Conservation (phyloP, 2,113 vertebrate genomes). For the Anarrhichthys ocellatus region DNA sequence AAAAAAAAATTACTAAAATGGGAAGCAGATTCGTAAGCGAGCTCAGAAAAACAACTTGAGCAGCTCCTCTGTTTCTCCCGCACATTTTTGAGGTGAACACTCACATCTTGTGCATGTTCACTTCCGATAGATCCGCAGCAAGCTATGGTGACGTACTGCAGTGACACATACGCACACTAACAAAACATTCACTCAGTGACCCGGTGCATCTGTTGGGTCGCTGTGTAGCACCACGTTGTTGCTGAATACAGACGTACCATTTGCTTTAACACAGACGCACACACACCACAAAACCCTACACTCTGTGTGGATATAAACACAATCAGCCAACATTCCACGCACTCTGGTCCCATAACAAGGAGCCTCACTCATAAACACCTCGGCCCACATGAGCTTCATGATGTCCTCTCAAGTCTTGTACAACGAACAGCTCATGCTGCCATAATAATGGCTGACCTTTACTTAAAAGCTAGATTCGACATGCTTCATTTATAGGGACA, state of each 20-base stretch:
- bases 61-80: slow-evolving; percentile 30
- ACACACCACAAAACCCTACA: slow-evolving; percentile 6
- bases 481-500: not conserved
- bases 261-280: slow-evolving; percentile 23
- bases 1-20: slow-evolving; percentile 60
- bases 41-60: slow-evolving; percentile 49
- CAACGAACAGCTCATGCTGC: slow-evolving; percentile 34
- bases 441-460: slow-evolving; percentile 39
- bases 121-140: not conserved
- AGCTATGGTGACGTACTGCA: not conserved
- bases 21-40: slow-evolving; percentile 47
- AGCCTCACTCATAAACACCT: slow-evolving; percentile 65
- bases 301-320: slow-evolving; percentile 52
- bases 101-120: slow-evolving; percentile 22
- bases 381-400: slow-evolving; percentile 33
- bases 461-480: not conserved
- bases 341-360: slow-evolving; percentile 43
- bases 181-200: slow-evolving; percentile 10
- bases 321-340: slow-evolving; percentile 40
- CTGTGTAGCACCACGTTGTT: slow-evolving; percentile 6
- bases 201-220: not conserved
- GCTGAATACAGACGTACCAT: slow-evolving; percentile 44
- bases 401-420: slow-evolving; percentile 45
- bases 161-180: slow-evolving; percentile 18
- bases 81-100: slow-evolving; percentile 56